These are phyloP conservation scores for Tetraodon nigroviridis DNA, from an alignment of 2,113 vertebrate genomes.

Conservation along the genomic window DNA sequence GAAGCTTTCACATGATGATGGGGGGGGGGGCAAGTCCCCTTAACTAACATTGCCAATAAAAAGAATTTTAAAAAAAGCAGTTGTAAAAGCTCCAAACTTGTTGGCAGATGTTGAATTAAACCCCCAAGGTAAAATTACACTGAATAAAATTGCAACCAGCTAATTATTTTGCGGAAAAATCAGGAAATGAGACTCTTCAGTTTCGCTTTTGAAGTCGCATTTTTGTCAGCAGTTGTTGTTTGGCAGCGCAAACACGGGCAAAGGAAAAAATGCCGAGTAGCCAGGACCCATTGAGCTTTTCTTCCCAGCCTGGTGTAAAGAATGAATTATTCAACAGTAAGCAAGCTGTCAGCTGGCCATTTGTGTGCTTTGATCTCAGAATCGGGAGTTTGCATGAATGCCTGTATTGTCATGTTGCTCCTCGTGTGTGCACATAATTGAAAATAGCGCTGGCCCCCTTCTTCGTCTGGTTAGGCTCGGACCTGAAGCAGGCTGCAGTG, in stretches of 20 bases:
- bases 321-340: slow-evolving; percentile 94
- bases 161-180: neutral
- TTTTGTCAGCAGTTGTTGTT: slow-evolving; percentile 76
- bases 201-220: slow-evolving; percentile 38
- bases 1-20: neutral
- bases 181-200: neutral
- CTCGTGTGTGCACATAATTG: slow-evolving; percentile 94
- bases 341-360: slow-evolving; percentile 94
- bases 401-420: slow-evolving; percentile 97
- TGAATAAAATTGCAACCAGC: neutral
- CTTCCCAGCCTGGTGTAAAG: slow-evolving; percentile 87
- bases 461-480: slow-evolving; percentile 92
- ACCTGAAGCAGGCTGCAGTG: slow-evolving; percentile 77
- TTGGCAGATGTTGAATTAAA: too few species aligned
- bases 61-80: too few species aligned
- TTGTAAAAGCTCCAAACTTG: too few species aligned
- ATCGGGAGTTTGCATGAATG: slow-evolving; percentile 93
- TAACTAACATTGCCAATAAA: neutral
- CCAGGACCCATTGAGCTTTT: slow-evolving; percentile 79
- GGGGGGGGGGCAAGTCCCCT: neutral
- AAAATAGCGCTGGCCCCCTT: slow-evolving; percentile 84
- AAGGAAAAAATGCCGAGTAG: slow-evolving; percentile 67
- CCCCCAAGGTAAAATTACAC: neutral
- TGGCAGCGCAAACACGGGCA: slow-evolving; percentile 77
- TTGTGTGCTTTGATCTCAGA: slow-evolving; percentile 94